Evolutionary conservation across 1,140 invertebrate species (phyloP).

Genomic region (Drosophila oshimai): DNA sequence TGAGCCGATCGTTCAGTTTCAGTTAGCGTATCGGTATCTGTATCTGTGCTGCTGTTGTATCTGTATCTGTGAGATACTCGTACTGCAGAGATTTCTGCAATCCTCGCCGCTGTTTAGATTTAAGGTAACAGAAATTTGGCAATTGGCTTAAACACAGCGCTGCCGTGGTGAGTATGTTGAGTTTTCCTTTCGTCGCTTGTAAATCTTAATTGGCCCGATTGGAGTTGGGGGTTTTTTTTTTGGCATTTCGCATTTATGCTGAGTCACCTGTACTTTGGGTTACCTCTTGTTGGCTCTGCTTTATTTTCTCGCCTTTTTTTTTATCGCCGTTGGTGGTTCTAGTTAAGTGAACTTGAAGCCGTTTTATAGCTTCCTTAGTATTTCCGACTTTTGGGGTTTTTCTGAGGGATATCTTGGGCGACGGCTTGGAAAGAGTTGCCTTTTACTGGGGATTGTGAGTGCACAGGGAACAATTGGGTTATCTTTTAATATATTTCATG

Average conservation of each 20-base stretch:
- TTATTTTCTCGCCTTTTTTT: slow-evolving; percentile 17
- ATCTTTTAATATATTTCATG: neutral
- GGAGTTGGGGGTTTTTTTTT: slow-evolving; percentile 28
- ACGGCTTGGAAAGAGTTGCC: slow-evolving; percentile 19
- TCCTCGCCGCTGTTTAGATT: slow-evolving; percentile 41
- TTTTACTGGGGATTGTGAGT: neutral
- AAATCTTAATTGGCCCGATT: slow-evolving; percentile 9
- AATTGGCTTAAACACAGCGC: slow-evolving; percentile 28
- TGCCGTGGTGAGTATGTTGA: slow-evolving; percentile 25
- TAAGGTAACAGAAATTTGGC: slow-evolving; percentile 39
- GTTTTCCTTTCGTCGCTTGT: slow-evolving; percentile 21
- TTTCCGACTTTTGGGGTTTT: slow-evolving; percentile 49
- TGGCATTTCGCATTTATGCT: slow-evolving; percentile 22
- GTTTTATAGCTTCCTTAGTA: slow-evolving; percentile 37
- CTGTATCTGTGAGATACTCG: slow-evolving; percentile 25
- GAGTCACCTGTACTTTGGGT: slow-evolving; percentile 33
- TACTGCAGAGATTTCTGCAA: slow-evolving; percentile 25
- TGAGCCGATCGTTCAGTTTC: slow-evolving; percentile 35
- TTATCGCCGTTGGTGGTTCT: slow-evolving; percentile 26
- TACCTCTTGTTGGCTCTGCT: slow-evolving; percentile 7
- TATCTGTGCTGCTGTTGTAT: slow-evolving; percentile 17
- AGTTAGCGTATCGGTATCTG: slow-evolving; percentile 2
- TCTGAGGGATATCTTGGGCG: slow-evolving; percentile 51
- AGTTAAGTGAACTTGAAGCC: slow-evolving; percentile 36
- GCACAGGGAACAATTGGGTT: neutral